Conservation (phyloP, 2,113 vertebrate genomes). For the Xiphias gladius region DNA sequence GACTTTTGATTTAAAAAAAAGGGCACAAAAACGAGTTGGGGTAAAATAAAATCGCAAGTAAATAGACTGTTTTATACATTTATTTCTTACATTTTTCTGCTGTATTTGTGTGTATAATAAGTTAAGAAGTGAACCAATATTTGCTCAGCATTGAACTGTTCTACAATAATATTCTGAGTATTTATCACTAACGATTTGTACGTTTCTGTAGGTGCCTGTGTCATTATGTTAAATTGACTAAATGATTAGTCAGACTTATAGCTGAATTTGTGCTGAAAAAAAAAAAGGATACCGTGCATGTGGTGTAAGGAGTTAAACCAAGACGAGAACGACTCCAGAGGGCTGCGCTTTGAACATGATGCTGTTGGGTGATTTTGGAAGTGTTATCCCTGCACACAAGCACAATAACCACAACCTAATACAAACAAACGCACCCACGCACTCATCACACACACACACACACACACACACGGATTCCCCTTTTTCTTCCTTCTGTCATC, state of each 20-base stretch:
- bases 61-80: neutral
- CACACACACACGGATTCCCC: neutral
- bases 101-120: neutral
- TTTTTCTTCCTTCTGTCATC: neutral
- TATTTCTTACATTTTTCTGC: neutral
- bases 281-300: no score
- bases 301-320: neutral
- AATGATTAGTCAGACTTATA: neutral
- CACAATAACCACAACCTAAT: neutral
- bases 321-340: no score
- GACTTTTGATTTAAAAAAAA: neutral
- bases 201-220: no score
- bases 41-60: neutral
- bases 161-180: no score
- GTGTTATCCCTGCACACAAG: conserved; percentile 39
- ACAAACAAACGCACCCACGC: neutral
- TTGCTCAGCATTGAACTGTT: no score
- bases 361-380: conserved; percentile 1
- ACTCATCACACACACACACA: neutral
- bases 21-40: neutral
- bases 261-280: no score
- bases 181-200: no score
- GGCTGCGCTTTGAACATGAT: no score
- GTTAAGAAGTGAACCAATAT: neutral
- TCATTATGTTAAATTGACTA: neutral